phyloP scores from a whole-genome alignment of 2,888 invertebrate species.

The Timema podura region DNA sequence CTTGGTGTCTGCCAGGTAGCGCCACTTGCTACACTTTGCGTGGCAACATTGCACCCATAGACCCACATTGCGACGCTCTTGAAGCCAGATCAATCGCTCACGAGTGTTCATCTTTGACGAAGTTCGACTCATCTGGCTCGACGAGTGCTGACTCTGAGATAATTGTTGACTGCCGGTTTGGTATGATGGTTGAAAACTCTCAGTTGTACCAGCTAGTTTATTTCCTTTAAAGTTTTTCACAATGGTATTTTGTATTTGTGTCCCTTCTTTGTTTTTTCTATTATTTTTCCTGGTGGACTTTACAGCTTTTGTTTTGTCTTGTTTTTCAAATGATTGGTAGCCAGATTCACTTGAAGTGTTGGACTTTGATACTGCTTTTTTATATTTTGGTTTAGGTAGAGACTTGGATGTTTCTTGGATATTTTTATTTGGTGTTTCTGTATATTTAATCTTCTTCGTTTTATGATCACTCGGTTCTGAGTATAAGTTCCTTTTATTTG shows the following conservation, averaged over 20 bases:
- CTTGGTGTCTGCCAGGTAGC: constrained; percentile 51
- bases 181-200: too few species aligned
- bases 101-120: background rate
- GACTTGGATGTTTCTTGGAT: too few species aligned
- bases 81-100: constrained; percentile 46
- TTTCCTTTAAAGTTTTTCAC: background rate
- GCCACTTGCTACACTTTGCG: constrained; percentile 53
- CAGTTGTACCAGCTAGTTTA: too few species aligned
- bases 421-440: too few species aligned
- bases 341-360: too few species aligned
- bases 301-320: too few species aligned
- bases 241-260: background rate
- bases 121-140: constrained; percentile 17
- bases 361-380: too few species aligned
- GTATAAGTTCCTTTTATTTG: too few species aligned
- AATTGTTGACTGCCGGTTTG: background rate
- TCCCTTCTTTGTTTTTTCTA: constrained; percentile 6
- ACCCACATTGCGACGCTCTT: constrained; percentile 46
- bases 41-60: constrained; percentile 57
- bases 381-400: too few species aligned
- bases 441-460: too few species aligned
- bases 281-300: background rate
- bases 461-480: too few species aligned
- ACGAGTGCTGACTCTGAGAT: background rate
- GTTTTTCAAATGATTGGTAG: too few species aligned